Base-by-base conservation (phyloP, 2,797 vertebrate genomes). In the Trematomus bernacchii region DNA sequence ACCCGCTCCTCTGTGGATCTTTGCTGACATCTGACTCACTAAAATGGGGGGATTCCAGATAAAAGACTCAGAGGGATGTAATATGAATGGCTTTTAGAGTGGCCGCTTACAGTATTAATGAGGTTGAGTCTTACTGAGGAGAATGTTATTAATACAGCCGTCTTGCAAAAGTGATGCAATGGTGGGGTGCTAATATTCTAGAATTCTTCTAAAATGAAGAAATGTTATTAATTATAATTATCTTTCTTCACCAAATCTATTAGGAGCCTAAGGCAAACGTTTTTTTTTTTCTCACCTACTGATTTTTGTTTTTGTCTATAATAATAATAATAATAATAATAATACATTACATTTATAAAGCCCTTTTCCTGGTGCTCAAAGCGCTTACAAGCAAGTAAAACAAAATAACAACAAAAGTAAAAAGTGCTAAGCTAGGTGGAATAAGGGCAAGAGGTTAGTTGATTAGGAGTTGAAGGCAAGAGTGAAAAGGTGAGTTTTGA, bases 51-150 rank as follows among this genome's bases (percentile, higher is more conserved):
- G 30, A 66, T 64, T 83, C 69, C 77, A 80, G 65, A 77, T 70
- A 73, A 82, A 66, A 87, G 68, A 83, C 43, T 82, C 66, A 82
- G 42, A 52, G 70, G 79, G 59, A 83, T 81, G 76, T 76, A 52
- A 84, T 85, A 91, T 86, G 67, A 89, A 94, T 93, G 82, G 53
- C 59, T 93, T 93, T 93, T 91, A 87, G 88, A 94, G 73, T 66
- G 80, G 69, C 52, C 74, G 16, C 86, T 92, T 90, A 87, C 84
- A 87, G 71, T 88, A 87, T 89, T 92, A 90, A 92, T 92, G 89
- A 91, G 85, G 71, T 73, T 86, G 69, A 80, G 67, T 73, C 76
- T 86, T 76, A 77, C 77, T 82, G 78, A 80, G 78, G 61, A 73
- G 53, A 75, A 78, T 63, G 60, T 87, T 80, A 90, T 92, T 87